Evolutionary conservation across 37 sponge, comb jelly and placozoan species (phyloP), one percentile per base, ranked within the genome.

Genomic region (Hexactinellida sp.): DNA sequence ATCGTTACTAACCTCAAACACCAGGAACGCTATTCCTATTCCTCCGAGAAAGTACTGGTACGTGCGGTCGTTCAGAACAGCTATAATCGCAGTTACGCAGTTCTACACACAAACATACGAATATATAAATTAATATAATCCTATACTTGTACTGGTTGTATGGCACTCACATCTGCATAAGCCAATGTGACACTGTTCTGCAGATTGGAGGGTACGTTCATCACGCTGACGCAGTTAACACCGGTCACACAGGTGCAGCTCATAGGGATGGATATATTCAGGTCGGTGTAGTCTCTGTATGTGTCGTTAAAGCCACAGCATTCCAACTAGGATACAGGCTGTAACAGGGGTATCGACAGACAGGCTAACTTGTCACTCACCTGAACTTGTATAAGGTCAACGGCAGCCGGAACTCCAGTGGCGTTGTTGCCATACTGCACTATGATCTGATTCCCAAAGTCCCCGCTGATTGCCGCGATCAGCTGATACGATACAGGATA

Each of bases 221-320:
- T 63, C 5, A 63, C 76, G 13, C 5, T 63, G 34, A 63, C 34
- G 13, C 76, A 63, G 28, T 23, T 7, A 1, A 23, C 76, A 25
- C 19, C 3, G 34, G 5, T 1, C 3, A 7, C 76, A 63, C 76
- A 63, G 76, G 28, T 63, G 34, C 76, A 63, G 34, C 28, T 25
- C 28, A 32, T 28, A 7, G 76, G 76, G 76, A 63, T 63, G 34
- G 76, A n/a, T 3, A 63, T 63, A 63, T 10, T 10, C 21, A 32
- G 76, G 13, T 10, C 13, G 5, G 76, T 63, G 76, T 32, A 63
- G 76, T 63, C 76, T 3, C 34, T 10, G 76, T 63, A 63, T 10
- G 76, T 63, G 76, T 63, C 76, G 34, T 63, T 63, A 32, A 63
- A 3, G 25, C 76, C 76, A 63, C 76, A 63, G 76, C 76, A 63